A percentile compares a stretch with the other conserved stretches of the same genome.
Conservation (phyloP, 2,113 vertebrate species). For the Pelusios castaneus region DNA sequence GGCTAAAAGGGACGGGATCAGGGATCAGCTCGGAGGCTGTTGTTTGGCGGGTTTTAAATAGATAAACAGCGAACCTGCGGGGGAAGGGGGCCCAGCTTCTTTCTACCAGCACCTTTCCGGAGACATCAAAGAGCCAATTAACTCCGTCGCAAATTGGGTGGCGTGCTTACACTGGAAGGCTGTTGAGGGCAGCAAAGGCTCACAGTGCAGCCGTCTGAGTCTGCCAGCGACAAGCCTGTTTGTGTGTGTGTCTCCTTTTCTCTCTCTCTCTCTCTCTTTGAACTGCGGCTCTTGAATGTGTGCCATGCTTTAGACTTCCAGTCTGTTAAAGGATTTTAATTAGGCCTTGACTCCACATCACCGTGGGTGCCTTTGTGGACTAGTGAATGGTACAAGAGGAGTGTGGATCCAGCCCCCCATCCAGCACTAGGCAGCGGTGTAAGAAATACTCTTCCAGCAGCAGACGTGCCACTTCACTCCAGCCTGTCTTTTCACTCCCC, state of each 20-base stretch:
- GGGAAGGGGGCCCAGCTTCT: slow-evolving; percentile 68
- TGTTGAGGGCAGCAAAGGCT: slow-evolving; percentile 89
- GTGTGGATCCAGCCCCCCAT: slow-evolving; percentile 78
- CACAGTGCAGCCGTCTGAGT: slow-evolving; percentile 66
- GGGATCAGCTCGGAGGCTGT: slow-evolving; percentile 19
- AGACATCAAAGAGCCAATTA: slow-evolving; percentile 99
- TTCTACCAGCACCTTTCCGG: slow-evolving; percentile 85
- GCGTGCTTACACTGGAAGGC: slow-evolving; percentile 87
- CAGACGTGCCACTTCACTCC: slow-evolving; percentile 84
- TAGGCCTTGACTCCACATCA: slow-evolving; percentile 84
- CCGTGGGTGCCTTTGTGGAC: slow-evolving; percentile 81
- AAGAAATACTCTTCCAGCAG: slow-evolving; percentile 82
- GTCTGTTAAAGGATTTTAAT: slow-evolving; percentile 89
- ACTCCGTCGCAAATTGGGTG: slow-evolving; percentile 89
- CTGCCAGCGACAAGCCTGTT: slow-evolving; percentile 67
- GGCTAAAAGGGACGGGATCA: not conserved
- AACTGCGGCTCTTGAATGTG: slow-evolving; percentile 72
- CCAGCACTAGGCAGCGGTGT: slow-evolving; percentile 75
- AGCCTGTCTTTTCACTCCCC: slow-evolving; percentile 81
- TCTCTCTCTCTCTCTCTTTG: slow-evolving; percentile 49
- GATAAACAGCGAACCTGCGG: slow-evolving; percentile 71
- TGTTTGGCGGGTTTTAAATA: slow-evolving; percentile 44
- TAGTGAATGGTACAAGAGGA: slow-evolving; percentile 82
- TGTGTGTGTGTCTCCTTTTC: not conserved
- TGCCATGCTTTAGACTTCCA: slow-evolving; percentile 75